Evolutionary conservation across 1,140 invertebrate species (phyloP), one percentile per base, ranked within the genome.

Genomic region (Musca vetustissima): DNA sequence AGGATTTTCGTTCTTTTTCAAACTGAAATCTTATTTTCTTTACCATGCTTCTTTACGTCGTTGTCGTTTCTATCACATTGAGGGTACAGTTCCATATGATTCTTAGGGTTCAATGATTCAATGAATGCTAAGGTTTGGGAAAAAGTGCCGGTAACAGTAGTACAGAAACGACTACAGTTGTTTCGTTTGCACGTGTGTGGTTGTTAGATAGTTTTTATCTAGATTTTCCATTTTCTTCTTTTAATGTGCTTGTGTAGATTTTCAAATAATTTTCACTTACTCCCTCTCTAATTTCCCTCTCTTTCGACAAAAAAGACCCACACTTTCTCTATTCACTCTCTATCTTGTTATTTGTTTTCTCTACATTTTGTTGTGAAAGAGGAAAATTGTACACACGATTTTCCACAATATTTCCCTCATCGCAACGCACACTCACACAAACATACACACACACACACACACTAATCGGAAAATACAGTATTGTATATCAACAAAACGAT

Each of bases 61-160:
- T 50, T 50, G 36, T 43, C 4, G 36, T 43, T 43, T 19, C 19
- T 57, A 57, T 57, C 25, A 14, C 53, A 24, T 4, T 25, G 53
- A 28, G 28, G 53, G 53, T 57, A 57, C 53, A 57, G 53, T 57
- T 57, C 28, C 24, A 57, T 57, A 24, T 57, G 53, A 57, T 28
- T 57, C 25, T 43, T 43, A 11, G 36, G 36, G 36, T 43, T 43
- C 36, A 43, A 43, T 13, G 36, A 8, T 43, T 43, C 36, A 13
- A 11, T 43, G 36, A 13, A 11, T 43, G 36, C 6, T 13, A 43
- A 9, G 36, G 36, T 13, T 43, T 43, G 36, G 36, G 13, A 43
- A 57, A 57, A 57, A 57, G 53, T 57, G 53, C 53, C 53, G 53
- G 53, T 28, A 28, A 15, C 22, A 57, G 11, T 4, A 28, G 28